Conservation (phyloP, 2,113 vertebrate species). For the Lonchura striata region DNA sequence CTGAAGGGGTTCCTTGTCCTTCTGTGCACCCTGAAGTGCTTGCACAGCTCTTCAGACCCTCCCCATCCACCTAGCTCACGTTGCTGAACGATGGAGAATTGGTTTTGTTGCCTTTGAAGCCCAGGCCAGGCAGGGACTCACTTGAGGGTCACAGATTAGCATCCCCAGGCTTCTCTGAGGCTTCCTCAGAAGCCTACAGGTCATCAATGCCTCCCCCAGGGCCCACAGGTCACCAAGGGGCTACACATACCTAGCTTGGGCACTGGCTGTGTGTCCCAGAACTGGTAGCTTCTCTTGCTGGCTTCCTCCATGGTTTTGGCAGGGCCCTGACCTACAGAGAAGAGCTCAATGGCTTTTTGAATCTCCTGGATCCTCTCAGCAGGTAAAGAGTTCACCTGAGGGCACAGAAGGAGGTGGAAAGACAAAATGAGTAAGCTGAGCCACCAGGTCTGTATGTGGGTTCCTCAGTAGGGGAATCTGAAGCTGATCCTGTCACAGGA, state of each 20-base stretch:
- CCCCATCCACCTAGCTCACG: accelerated
- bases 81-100: background rate
- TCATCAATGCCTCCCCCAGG: accelerated
- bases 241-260: constrained; percentile 88
- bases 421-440: background rate
- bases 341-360: constrained; percentile 97
- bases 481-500: background rate
- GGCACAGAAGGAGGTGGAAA: background rate
- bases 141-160: background rate
- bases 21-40: accelerated
- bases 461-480: background rate
- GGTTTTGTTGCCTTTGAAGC: background rate
- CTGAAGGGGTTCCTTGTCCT: accelerated
- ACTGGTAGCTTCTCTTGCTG: constrained; percentile 96
- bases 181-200: background rate
- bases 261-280: constrained; percentile 98
- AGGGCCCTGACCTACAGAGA: constrained; percentile 94
- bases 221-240: accelerated
- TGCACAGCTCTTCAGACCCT: background rate
- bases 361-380: constrained; percentile 98
- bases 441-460: background rate
- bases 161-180: background rate
- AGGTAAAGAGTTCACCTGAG: constrained; percentile 92
- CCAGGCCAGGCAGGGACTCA: background rate
- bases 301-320: constrained; percentile 99